phyloP scores from a whole-genome alignment of 2,888 invertebrate genomes.

The Lydus trimaculatus region DNA sequence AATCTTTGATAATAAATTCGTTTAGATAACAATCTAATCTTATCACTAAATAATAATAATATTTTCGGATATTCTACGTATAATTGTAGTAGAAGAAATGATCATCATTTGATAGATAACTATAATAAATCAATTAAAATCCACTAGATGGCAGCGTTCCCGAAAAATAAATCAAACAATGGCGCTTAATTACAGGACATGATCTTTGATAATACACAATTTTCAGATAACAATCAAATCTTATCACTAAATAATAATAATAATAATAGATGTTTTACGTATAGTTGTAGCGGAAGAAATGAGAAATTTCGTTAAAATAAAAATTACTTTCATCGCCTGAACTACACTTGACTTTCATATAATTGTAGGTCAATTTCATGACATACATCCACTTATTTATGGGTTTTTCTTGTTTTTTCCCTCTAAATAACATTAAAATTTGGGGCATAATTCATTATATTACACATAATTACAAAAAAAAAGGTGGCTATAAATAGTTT shows the following conservation, averaged over 20 bases:
- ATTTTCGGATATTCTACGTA: no score
- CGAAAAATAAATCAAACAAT: no score
- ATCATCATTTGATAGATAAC: no score
- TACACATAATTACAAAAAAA: no score
- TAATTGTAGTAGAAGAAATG: no score
- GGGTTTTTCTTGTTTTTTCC: background rate
- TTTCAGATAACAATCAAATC: background rate
- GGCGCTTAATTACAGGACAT: background rate
- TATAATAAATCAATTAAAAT: no score
- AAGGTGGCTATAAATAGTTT: background rate
- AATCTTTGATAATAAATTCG: background rate
- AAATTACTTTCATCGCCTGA: slow-evolving; percentile 8
- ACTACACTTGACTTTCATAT: slow-evolving; percentile 5
- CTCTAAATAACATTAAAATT: background rate
- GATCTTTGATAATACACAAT: background rate
- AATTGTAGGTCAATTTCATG: slow-evolving; percentile 4
- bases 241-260: background rate
- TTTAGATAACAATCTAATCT: background rate
- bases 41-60: background rate
- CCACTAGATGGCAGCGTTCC: no score
- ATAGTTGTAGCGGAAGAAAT: no score
- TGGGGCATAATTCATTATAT: background rate
- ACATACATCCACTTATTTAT: background rate
- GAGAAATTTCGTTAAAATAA: no score
- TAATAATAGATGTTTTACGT: no score